Conservation (phyloP, 2,113 vertebrate species). For the Proteles cristata region DNA sequence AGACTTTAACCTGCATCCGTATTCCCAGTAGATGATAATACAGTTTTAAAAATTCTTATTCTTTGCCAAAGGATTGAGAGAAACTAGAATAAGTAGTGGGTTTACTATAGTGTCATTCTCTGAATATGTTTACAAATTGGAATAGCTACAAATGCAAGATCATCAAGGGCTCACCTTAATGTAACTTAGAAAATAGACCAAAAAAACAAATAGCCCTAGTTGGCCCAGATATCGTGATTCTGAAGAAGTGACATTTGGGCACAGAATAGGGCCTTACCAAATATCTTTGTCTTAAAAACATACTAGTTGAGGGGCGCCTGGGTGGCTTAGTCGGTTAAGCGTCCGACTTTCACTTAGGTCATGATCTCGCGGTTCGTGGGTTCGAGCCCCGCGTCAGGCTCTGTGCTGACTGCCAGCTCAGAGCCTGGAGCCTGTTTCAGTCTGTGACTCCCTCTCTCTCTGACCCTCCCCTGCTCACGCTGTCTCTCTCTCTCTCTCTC, state of each 20-base stretch:
- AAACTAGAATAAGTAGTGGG: neutral
- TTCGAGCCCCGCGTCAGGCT: too few relatives aligned
- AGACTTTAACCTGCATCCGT: neutral
- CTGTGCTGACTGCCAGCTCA: too few relatives aligned
- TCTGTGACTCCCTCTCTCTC: too few relatives aligned
- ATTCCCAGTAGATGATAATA: neutral
- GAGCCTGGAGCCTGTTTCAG: too few relatives aligned
- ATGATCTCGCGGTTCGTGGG: too few relatives aligned
- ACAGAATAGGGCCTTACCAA: neutral
- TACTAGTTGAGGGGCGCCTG: too few relatives aligned
- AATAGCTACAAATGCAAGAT: neutral
- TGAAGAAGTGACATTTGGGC: neutral
- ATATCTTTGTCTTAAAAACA: neutral
- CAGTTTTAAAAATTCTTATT: neutral
- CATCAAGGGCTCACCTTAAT: neutral
- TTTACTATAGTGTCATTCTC: neutral
- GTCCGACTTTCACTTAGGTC: too few relatives aligned
- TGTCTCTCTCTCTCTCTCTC: too few relatives aligned
- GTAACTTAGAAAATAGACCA: neutral
- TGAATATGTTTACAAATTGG: neutral
- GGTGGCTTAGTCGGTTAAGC: too few relatives aligned
- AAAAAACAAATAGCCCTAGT: neutral
- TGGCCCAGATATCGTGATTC: neutral
- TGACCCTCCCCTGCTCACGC: too few relatives aligned
- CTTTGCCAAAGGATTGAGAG: neutral